Conservation (phyloP, 2,888 invertebrate species). For the Pachycephus smyrnensis region DNA sequence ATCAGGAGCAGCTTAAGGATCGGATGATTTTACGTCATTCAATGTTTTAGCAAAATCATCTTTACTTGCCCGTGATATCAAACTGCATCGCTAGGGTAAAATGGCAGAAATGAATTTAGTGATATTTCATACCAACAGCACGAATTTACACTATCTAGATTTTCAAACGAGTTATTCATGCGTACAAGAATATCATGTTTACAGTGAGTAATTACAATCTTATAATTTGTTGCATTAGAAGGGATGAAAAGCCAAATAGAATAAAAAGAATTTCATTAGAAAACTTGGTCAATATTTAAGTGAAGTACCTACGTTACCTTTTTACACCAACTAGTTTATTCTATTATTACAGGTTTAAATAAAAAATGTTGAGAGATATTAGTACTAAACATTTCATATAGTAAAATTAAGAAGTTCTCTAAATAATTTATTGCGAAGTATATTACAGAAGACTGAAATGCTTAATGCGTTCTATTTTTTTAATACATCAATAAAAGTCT, state of each 20-base stretch:
- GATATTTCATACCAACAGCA: neutral
- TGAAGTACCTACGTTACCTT: too few relatives aligned
- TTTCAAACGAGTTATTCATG: too few relatives aligned
- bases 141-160: neutral
- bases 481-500: conserved; percentile 93
- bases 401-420: neutral
- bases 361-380: neutral
- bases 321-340: too few relatives aligned
- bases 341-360: too few relatives aligned
- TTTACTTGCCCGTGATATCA: neutral
- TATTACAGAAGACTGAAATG: neutral
- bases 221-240: too few relatives aligned
- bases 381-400: neutral
- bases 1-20: conserved; percentile 69
- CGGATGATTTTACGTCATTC: conserved; percentile 75
- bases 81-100: neutral
- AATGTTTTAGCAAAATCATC: neutral
- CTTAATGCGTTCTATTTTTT: conserved; percentile 72
- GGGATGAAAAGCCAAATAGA: neutral
- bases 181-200: too few relatives aligned
- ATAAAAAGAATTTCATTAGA: neutral
- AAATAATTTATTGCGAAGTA: neutral
- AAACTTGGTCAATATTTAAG: neutral
- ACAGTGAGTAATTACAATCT: too few relatives aligned
- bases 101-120: neutral